Percentiles rank a stretch among this genome's conserved stretches.
phyloP scores from a whole-genome alignment of 2,888 invertebrate genomes.

The Carpatolechia fugitivella region DNA sequence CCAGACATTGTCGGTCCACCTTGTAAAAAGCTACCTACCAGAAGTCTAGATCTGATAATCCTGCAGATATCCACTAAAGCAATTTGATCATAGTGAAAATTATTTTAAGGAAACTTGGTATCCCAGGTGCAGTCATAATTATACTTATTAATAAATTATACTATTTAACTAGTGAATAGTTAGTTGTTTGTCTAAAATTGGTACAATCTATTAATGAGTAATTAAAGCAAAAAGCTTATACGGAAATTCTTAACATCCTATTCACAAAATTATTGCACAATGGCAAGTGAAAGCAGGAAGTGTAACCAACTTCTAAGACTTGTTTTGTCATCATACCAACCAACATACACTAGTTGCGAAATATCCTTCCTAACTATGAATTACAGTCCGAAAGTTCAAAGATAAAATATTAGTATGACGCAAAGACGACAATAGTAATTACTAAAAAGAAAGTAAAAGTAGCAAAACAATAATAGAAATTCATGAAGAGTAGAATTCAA shows the following conservation, averaged over 20 bases:
- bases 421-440: neutral
- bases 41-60: no score
- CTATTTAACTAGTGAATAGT: no score
- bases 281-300: conserved; percentile 40
- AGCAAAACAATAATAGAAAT: neutral
- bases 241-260: conserved; percentile 17
- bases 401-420: neutral
- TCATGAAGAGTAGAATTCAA: neutral
- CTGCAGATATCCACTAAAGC: no score
- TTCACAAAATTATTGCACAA: conserved; percentile 30
- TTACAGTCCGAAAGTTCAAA: neutral
- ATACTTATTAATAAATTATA: no score
- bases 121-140: no score
- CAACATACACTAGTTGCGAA: neutral
- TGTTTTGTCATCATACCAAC: neutral
- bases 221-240: no score
- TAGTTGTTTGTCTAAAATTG: no score
- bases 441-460: neutral
- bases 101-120: no score
- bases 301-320: conserved; percentile 7
- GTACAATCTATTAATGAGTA: no score
- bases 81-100: no score
- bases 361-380: neutral
- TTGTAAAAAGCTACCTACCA: no score
- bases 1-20: no score